Base-by-base conservation (phyloP, 1,140 invertebrate species). In the Drosophila simulans region DNA sequence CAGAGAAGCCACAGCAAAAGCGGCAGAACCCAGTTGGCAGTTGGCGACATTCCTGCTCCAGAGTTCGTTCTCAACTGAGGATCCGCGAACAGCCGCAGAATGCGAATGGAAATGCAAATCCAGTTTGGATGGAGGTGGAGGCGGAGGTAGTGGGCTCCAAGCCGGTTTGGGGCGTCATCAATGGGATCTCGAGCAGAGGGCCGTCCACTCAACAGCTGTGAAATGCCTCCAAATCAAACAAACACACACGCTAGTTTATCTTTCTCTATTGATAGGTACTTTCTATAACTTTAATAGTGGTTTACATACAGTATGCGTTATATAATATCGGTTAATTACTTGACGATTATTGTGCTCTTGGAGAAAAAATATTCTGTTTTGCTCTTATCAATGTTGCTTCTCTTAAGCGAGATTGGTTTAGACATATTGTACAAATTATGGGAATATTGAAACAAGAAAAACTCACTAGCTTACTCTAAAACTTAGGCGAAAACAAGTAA, bases 201-300 rank as follows among this genome's bases (percentile, higher is more conserved):
- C 43, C 35, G 48, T 51, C 17, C 64, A 56, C 64, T 74, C 37
- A 48, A 35, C 72, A 66, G 72, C 72, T 75, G 71, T 52, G 58
- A 68, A 58, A 46, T 27, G 57, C 31, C 31, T 31, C 27, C 42
- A 70, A 70, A 45, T 46, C 35, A 70, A 70, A 71, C 70, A 73
- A 31, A 49, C 12, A 13, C 13, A 51, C 49, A 22, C 20, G 20
- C 20, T 22, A 22, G 68, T 70, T 62, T 54, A 74, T 63, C 31
- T 52, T 74, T 73, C 68, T 72, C 69, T 72, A 72, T 72, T 25
- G 69, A 55, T 64, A 63, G 70, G 17, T 75, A 75, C 62, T 74
- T 49, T 85, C 78, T 85, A 82, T 77, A 86, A 81, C 73, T 88
- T 86, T 83, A 86, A 79, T 86, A 78, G 76, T 75, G 79, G 74